Evolutionary conservation across 2,113 vertebrate species (phyloP).

Genomic region (Sclerurus mexicanus): DNA sequence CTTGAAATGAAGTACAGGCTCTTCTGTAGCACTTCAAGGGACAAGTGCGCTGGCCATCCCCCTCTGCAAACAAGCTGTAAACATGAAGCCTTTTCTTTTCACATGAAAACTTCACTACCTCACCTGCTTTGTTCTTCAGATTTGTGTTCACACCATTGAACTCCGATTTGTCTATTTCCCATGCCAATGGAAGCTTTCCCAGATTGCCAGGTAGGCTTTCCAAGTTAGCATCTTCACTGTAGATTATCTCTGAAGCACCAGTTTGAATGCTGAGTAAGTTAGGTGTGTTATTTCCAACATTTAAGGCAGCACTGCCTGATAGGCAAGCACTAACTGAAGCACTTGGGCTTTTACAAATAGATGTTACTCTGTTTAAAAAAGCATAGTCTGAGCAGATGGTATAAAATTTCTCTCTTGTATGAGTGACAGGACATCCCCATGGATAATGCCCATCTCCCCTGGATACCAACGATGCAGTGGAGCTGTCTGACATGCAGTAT

Average conservation of each 20-base stretch:
- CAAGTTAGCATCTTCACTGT: slow-evolving; percentile 81
- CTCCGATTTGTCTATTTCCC: slow-evolving; percentile 96
- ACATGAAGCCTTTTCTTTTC: not conserved
- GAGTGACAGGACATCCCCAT: slow-evolving; percentile 94
- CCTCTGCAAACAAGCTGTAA: not conserved
- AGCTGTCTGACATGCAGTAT: slow-evolving; percentile 71
- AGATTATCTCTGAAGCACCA: slow-evolving; percentile 71
- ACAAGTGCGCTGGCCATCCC: not conserved
- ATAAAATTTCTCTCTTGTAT: slow-evolving; percentile 95
- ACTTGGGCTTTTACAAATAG: slow-evolving; percentile 80
- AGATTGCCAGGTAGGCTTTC: slow-evolving; percentile 77
- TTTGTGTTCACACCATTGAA: slow-evolving; percentile 83
- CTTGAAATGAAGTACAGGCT: not conserved
- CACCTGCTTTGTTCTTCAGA: slow-evolving; percentile 87
- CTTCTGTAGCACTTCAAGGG: fast-evolving
- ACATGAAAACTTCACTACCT: not conserved
- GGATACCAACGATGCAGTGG: slow-evolving; percentile 74
- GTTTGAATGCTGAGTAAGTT: slow-evolving; percentile 68
- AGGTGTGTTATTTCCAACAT: slow-evolving; percentile 70
- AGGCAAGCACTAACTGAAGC: slow-evolving; percentile 71
- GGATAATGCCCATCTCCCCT: slow-evolving; percentile 87
- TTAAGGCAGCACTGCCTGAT: slow-evolving; percentile 68
- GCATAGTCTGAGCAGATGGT: slow-evolving; percentile 97
- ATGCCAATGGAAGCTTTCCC: slow-evolving; percentile 86
- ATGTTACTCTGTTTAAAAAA: slow-evolving; percentile 91